phyloP scores from a whole-genome alignment of 2,888 invertebrate genomes.

The Amaurobius ferox region DNA sequence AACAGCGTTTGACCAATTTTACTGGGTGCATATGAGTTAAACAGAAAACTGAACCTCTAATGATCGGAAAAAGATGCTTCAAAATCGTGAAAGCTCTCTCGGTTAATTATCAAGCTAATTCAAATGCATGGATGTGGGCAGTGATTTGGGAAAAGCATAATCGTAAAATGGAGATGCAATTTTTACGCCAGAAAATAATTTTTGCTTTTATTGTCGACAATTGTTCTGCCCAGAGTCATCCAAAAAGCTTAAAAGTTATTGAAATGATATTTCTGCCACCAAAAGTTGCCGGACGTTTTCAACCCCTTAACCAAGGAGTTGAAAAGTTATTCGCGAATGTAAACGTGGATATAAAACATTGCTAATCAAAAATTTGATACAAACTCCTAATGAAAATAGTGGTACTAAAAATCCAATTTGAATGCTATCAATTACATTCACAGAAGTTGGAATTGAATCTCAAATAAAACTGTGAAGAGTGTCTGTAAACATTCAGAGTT shows the following conservation, averaged over 20 bases:
- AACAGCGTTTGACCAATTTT: background rate
- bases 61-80: slow-evolving; percentile 22
- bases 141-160: slow-evolving; percentile 15
- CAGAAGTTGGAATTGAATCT: too few relatives aligned
- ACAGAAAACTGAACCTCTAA: background rate
- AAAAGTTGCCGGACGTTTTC: slow-evolving; percentile 1
- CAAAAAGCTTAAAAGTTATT: slow-evolving; percentile 12
- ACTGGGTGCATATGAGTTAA: background rate
- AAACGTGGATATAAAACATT: slow-evolving; percentile 16
- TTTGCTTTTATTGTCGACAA: slow-evolving; percentile 19
- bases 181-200: slow-evolving; percentile 12
- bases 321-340: slow-evolving; percentile 2
- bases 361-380: slow-evolving; percentile 19
- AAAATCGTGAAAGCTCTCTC: slow-evolving; percentile 12
- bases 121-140: slow-evolving; percentile 22
- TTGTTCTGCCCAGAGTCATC: slow-evolving; percentile 8
- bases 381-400: too few relatives aligned
- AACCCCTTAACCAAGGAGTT: slow-evolving; percentile 1
- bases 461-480: too few relatives aligned
- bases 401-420: too few relatives aligned
- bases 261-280: background rate
- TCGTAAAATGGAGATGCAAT: slow-evolving; percentile 10
- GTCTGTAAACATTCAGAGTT: too few relatives aligned
- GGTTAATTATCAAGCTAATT: slow-evolving; percentile 20
- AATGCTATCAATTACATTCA: too few relatives aligned